Base-by-base conservation (phyloP, 2,797 vertebrate species). In the Sebastes hopkinsi region DNA sequence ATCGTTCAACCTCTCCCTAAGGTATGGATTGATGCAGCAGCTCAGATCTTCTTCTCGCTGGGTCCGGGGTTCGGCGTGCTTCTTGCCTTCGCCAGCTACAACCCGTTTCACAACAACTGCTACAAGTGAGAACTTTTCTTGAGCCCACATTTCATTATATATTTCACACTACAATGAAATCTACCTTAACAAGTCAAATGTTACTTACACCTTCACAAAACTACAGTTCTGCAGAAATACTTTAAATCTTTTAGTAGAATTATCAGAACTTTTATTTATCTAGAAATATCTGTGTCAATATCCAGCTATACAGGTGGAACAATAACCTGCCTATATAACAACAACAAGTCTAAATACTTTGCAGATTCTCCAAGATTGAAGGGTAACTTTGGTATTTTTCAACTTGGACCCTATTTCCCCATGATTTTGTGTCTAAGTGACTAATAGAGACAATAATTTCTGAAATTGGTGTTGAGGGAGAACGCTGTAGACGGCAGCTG, bases 61-160 rank as follows among this genome's bases (percentile, higher is more conserved):
- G 99, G 99, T 25, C 98, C 98, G 1, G 99, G 99, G 6, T 99
- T 99, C 46, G 98, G 99, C 1, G 98, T 99, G 20, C 96, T 99
- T 1, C 92, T 99, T 38, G 99, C 99, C 76, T 99, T 97, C 22
- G 97, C 99, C 66, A 99, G 98, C 94, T 99, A 99, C 95, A 99
- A 99, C 92, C 99, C 98, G 8, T 99, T 99, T 94, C 97, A 98
- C 93, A 99, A 99, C 96, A 99, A 99, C 95, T 99, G 98, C 90
- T 99, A 99, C 91, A 98, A 98, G 99, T 99, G 91, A 97, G 96
- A 56, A 10, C 27, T 8, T n/a, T 27, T 60, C 6, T 67, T 30
- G 10, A 69, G 56, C 5, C 5, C n/a, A 50, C 12, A 34, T 29
- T 12, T 25, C 8, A n/a, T 36, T 5, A n/a, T 42, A 50, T 8